phyloP scores from a whole-genome alignment of 2,888 invertebrate species.

The Bombylius discolor region DNA sequence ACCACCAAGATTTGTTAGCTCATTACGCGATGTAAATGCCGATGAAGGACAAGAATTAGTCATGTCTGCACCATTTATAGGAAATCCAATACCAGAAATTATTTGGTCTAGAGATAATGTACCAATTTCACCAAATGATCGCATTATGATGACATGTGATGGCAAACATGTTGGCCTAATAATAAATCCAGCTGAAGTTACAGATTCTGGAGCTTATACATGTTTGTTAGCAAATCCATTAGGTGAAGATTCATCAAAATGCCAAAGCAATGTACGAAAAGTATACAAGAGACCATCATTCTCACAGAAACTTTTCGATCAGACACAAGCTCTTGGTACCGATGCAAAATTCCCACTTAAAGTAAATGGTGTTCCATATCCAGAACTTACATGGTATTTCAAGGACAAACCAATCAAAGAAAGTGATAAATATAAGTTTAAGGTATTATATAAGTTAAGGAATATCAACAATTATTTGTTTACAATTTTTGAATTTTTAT shows the following conservation, averaged over 20 bases:
- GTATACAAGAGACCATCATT: conserved; percentile 70
- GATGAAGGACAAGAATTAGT: conserved; percentile 71
- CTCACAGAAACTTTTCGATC: conserved; percentile 48
- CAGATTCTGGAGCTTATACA: conserved; percentile 68
- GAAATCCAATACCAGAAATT: conserved; percentile 73
- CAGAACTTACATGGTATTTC: conserved; percentile 78
- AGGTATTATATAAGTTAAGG: conserved; percentile 18
- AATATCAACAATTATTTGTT: background rate
- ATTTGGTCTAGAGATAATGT: conserved; percentile 67
- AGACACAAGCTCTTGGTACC: conserved; percentile 55
- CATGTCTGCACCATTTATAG: conserved; percentile 57
- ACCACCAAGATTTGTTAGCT: conserved; percentile 60
- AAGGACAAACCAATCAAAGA: conserved; percentile 60
- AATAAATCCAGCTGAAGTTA: conserved; percentile 53
- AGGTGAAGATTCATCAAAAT: conserved; percentile 58
- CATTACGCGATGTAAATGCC: conserved; percentile 58
- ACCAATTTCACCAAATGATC: conserved; percentile 47
- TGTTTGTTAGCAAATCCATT: conserved; percentile 62
- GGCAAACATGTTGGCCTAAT: conserved; percentile 67
- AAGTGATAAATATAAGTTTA: conserved; percentile 58
- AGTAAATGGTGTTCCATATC: conserved; percentile 66
- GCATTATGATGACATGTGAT: conserved; percentile 64
- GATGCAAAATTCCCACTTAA: conserved; percentile 75
- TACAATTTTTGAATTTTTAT: background rate
- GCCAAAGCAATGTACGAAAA: conserved; percentile 62